Percentiles rank a stretch among this genome's conserved stretches.
Evolutionary conservation across 2,888 invertebrate genomes (phyloP).

Genomic region (Tethea ocularis): DNA sequence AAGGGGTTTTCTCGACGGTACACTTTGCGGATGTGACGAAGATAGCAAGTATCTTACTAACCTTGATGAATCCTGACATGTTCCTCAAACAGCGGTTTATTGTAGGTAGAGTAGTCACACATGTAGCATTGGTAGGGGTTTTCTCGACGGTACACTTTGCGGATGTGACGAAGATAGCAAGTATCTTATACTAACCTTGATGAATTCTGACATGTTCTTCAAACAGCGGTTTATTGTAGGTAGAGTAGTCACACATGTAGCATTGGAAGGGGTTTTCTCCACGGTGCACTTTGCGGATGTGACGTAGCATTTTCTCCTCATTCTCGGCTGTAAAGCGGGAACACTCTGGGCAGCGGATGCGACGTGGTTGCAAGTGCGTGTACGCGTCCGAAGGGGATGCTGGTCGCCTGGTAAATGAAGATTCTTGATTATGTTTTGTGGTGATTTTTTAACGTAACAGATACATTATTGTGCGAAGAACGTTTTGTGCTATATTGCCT

Average conservation of each 20-base stretch:
- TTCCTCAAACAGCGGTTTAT: slow-evolving; percentile 63
- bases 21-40: slow-evolving; percentile 50
- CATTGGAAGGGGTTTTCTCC: slow-evolving; percentile 70
- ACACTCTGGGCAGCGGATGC: slow-evolving; percentile 42
- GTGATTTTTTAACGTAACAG: too few relatives aligned
- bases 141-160: slow-evolving; percentile 57
- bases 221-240: slow-evolving; percentile 63
- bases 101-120: slow-evolving; percentile 71
- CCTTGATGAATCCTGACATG: slow-evolving; percentile 68
- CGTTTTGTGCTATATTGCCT: too few relatives aligned
- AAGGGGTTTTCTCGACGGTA: slow-evolving; percentile 66
- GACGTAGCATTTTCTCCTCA: slow-evolving; percentile 55
- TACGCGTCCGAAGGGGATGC: neutral
- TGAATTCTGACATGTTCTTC: slow-evolving; percentile 68
- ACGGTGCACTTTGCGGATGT: slow-evolving; percentile 56
- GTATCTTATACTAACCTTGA: slow-evolving; percentile 44
- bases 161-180: slow-evolving; percentile 42
- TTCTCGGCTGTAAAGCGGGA: slow-evolving; percentile 45
- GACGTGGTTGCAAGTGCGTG: neutral
- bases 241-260: slow-evolving; percentile 68
- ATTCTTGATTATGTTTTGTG: neutral
- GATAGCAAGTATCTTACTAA: slow-evolving; percentile 14
- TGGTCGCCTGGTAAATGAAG: neutral
- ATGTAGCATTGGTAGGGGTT: slow-evolving; percentile 68
- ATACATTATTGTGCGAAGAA: too few relatives aligned